Percentiles rank a stretch among this genome's conserved stretches.
Conservation (phyloP, 2,113 vertebrate genomes). For the human region GRCh38 chr5:146149501-146150000, state of each 20-base stretch:
- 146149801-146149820: constrained; percentile 27
- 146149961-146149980: not conserved
- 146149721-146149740: not conserved
- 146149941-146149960: not conserved
- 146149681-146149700: constrained; percentile 96
- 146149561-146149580: not conserved
- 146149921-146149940: not conserved
- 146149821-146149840: not conserved
- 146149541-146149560: constrained; percentile 15
- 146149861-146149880: not conserved
- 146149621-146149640: constrained; percentile 93
- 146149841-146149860: not conserved
- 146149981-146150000: not conserved
- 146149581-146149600: not conserved
- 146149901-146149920: too few species aligned
- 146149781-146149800: not conserved
- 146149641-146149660: constrained; percentile 97
- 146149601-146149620: constrained; percentile 68
- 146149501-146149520: not conserved
- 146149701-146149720: constrained; percentile 67
- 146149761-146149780: not conserved
- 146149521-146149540: not conserved
- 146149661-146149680: constrained; percentile 95
- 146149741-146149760: not conserved
- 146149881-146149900: not conserved